These are phyloP conservation scores for Phymanthus crucifer DNA, from an alignment of 92 coral and sea anemone genomes.

Conservation along the genomic window DNA sequence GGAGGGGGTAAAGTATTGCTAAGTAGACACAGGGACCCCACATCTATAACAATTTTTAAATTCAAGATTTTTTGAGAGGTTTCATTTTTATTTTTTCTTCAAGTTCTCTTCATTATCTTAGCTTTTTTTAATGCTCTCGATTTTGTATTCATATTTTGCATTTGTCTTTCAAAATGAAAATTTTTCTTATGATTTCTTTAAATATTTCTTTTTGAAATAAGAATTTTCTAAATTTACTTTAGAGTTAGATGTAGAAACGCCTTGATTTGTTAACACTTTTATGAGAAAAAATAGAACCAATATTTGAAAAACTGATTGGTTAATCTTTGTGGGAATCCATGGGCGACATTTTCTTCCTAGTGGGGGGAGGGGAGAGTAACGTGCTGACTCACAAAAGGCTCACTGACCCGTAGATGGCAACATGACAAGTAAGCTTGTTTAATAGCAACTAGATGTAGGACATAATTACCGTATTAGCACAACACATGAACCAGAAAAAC, in stretches of 20 bases:
- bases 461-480: neutral
- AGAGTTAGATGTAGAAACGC: too few species aligned
- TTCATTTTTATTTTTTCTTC: neutral
- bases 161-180: too few species aligned
- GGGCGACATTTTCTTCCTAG: neutral
- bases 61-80: too few species aligned
- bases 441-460: neutral
- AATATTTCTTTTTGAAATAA: too few species aligned
- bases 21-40: slow-evolving; percentile 1
- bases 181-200: too few species aligned
- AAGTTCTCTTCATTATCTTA: too few species aligned
- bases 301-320: neutral
- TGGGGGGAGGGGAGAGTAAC: neutral
- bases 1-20: neutral
- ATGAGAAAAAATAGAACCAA: neutral
- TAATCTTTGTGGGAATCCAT: neutral
- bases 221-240: too few species aligned
- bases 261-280: neutral
- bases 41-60: too few species aligned
- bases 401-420: slow-evolving; percentile 6
- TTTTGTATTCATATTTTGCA: too few species aligned
- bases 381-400: neutral
- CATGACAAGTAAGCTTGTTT: slow-evolving; percentile 9
- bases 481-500: neutral
- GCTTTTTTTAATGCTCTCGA: too few species aligned